Evolutionary conservation across 1,140 invertebrate genomes (phyloP), one percentile per base, ranked within the genome.

Genomic region (Drosophila nigrodunni): DNA sequence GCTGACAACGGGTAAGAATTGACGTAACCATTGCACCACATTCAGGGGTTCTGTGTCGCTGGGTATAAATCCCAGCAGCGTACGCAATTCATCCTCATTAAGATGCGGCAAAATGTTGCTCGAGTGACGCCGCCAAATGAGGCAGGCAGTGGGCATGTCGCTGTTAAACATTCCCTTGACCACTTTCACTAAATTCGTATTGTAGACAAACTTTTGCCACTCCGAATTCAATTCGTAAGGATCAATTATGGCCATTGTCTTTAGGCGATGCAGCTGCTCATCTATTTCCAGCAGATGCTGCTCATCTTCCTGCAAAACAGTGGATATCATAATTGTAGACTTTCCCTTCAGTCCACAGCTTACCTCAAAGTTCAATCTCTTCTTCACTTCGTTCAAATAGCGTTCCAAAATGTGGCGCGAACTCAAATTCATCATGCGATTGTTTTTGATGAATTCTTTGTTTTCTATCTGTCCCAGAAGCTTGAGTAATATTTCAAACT

Each of bases 171-270:
- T 58, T 6, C 82, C 73, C 15, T 82, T 82, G 1, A 92, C 74
- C 30, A 78, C 60, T 21, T 82, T 79, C 0, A 80, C 58, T 11
- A 92, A 61, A 74, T 92, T 92, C 25, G 74, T 77, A 52, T 92
- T 75, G 62, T 92, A 90, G 7, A 92, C 77, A 58, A 92, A 92
- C 74, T 91, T 92, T 64, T 92, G 90, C 92, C 92, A 92, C 13
- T 92, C 82, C 0, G 58, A 30, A 57, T 92, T 92, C 13, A 75
- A 79, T 49, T 92, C 92, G 18, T 92, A 91, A 6, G 91, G 92
- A 89, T 92, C 92, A 34, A 81, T 91, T 7, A 92, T 86, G n/a
- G 77, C 62, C 9, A 92, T 69, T 0, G 92, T 92, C 62, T 92
- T 90, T 0, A 92, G 69, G 3, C 92, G 91, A 50, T 86, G 77